These are phyloP conservation scores for Himantopus leucocephalus DNA, from an alignment of 2,113 vertebrate species.

Conservation along the genomic window DNA sequence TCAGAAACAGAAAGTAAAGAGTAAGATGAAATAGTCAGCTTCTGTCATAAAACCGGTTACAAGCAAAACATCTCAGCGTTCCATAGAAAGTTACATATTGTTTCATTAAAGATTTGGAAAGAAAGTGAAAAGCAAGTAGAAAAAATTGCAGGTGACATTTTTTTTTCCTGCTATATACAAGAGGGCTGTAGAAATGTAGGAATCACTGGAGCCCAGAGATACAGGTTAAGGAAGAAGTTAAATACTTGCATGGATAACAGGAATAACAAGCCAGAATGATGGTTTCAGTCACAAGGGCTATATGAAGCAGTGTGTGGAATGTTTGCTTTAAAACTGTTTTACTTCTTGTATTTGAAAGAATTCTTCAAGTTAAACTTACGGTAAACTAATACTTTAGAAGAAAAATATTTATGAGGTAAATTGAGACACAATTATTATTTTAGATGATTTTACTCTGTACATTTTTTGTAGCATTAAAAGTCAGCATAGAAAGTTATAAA, in stretches of 20 bases:
- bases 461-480: constrained; percentile 9
- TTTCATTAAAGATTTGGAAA: not conserved
- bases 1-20: not conserved
- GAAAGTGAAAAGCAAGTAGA: not conserved
- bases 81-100: not conserved
- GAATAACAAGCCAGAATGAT: not conserved
- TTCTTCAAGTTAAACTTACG: not conserved
- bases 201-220: not conserved
- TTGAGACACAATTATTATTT: not conserved
- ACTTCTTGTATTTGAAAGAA: not conserved
- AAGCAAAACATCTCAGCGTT: not conserved
- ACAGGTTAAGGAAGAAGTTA: not conserved
- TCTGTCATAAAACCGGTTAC: not conserved
- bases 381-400: not conserved
- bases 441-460: not conserved
- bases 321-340: not conserved
- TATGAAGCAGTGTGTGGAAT: not conserved
- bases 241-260: not conserved
- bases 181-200: not conserved
- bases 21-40: not conserved
- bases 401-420: not conserved
- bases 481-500: not conserved
- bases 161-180: not conserved
- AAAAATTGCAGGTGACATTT: not conserved
- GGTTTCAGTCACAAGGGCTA: not conserved